Base-by-base conservation (phyloP, 2,797 vertebrate species). In the Pteronotus mesoamericanus region DNA sequence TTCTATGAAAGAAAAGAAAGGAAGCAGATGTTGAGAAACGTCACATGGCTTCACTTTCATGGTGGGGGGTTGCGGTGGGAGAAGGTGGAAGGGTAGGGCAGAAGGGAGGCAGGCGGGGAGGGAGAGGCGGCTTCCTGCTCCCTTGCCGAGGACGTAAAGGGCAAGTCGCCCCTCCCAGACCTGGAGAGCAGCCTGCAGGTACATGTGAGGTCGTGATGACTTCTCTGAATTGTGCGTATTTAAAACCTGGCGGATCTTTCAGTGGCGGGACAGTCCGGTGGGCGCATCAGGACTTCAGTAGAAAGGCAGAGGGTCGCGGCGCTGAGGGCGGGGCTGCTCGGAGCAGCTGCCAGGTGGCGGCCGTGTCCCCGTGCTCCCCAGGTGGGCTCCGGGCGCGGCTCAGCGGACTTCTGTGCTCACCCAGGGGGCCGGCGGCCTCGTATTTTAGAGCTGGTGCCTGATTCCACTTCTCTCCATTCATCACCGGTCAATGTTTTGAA, bases 1-100 rank as follows among this genome's bases (percentile, higher is more conserved):
- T 98, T 98, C 98, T 97, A 82, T 98, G 98, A 98, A 98, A 98
- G 98, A 94, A 98, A 98, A 98, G 98, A 98, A 98, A 98, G 98
- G 98, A 98, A 98, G 97, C 98, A 99, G 98, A 98, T 98, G 98
- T 98, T 98, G 98, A 97, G 97, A 97, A 97, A 97, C 97, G 94
- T 98, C 97, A 97, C 95, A 72, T 98, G 0, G 0, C 78, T 72
- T 95, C 61, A 75, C 61, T 75, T 88, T 90, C 80, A 53, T 71
- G 90, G 92, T 14, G 89, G 69, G 85, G 61, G 75, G 71, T 8
- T 48, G 71, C 19, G 59, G 68, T 64, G 64, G 15, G 69, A 32
- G 42, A 72, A 84, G 83, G 64, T 74, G 59, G 86, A 80, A 34
- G 69, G 89, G 87, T 2, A 34, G 29, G 74, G 71, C n/a, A 21